phyloP scores from a whole-genome alignment of 2,113 vertebrate species.

The Tetrao urogallus region DNA sequence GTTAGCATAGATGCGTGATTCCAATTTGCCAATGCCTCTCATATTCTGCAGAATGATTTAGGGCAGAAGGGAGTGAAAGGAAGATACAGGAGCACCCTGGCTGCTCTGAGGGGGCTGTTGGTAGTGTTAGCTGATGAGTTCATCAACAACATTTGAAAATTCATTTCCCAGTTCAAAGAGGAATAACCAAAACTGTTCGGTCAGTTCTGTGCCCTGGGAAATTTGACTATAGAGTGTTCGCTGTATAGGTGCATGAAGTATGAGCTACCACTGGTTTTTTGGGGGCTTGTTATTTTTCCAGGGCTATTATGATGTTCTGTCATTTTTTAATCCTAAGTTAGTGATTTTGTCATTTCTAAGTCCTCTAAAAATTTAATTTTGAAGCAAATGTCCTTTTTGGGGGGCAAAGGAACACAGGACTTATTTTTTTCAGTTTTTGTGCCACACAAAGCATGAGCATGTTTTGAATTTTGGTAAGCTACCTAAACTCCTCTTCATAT shows the following conservation, averaged over 20 bases:
- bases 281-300: background rate
- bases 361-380: background rate
- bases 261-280: background rate
- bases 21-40: background rate
- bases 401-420: background rate
- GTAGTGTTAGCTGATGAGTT: background rate
- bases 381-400: background rate
- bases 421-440: background rate
- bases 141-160: background rate
- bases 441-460: background rate
- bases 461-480: background rate
- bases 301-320: fast-evolving
- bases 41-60: background rate
- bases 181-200: background rate
- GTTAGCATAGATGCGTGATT: background rate
- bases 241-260: background rate
- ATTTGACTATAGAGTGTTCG: background rate
- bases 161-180: background rate
- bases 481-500: background rate
- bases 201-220: background rate
- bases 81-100: background rate
- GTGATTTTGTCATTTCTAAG: background rate
- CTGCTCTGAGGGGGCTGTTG: background rate
- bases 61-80: background rate
- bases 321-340: background rate